Percentiles rank a stretch among this genome's conserved stretches.
These are phyloP conservation scores for Silurus meridionalis DNA, from an alignment of 2,113 vertebrate species.

Conservation along the genomic window DNA sequence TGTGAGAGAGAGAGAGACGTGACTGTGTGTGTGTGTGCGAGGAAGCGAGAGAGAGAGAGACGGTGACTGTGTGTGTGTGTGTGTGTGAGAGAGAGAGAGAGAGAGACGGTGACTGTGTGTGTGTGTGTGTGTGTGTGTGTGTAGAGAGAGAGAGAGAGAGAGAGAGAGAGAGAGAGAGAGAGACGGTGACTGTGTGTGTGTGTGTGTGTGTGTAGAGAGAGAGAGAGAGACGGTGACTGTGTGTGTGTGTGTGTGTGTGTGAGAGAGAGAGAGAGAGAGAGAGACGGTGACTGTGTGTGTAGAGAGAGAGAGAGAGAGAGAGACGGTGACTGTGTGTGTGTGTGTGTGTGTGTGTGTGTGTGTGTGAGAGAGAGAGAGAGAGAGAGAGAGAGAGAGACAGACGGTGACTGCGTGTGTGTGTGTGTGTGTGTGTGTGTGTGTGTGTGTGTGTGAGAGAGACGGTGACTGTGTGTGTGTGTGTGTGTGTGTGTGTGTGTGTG, in stretches of 20 bases:
- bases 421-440: background rate
- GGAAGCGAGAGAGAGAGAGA: too few species aligned
- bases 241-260: background rate
- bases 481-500: background rate
- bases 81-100: too few species aligned
- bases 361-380: background rate
- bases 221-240: too few species aligned
- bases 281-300: too few species aligned
- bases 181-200: background rate
- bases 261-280: background rate
- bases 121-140: too few species aligned
- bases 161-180: background rate
- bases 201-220: background rate
- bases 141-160: background rate
- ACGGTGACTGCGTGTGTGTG: background rate
- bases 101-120: too few species aligned
- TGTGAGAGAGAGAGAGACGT: too few species aligned
- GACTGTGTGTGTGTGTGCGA: too few species aligned
- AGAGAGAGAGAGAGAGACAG: background rate
- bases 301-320: background rate
- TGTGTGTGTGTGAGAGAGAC: background rate
- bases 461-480: background rate
- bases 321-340: background rate
- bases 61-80: too few species aligned
- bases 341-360: background rate